Conservation (phyloP, 1,140 invertebrate genomes). For the Uloborus diversus region DNA sequence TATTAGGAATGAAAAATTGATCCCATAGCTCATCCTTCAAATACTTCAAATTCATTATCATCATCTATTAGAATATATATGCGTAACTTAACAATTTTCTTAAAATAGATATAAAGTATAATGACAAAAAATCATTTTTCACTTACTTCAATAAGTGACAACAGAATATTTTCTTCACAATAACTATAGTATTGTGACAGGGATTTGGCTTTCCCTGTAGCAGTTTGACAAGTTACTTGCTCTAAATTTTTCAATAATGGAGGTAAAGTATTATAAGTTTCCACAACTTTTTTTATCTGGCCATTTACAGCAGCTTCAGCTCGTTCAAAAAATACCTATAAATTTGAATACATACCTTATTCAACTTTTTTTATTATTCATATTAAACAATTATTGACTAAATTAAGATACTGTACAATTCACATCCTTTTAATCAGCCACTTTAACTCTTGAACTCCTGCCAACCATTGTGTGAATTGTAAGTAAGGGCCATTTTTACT, state of each 20-base stretch:
- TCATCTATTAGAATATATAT: conserved; percentile 28
- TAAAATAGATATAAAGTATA: background rate
- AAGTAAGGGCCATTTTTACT: too few relatives aligned
- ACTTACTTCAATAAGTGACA: conserved; percentile 14
- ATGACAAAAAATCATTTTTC: background rate
- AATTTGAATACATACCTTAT: background rate
- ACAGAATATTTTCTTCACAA: conserved; percentile 31
- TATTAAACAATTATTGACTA: too few relatives aligned
- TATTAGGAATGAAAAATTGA: conserved; percentile 3
- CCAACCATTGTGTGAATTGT: too few relatives aligned
- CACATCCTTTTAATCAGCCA: too few relatives aligned
- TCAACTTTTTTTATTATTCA: too few relatives aligned
- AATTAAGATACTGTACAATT: too few relatives aligned
- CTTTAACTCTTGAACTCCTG: too few relatives aligned
- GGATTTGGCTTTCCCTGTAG: conserved; percentile 7
- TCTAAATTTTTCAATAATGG: conserved; percentile 31
- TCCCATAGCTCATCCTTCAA: conserved; percentile 21
- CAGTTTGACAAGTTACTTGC: conserved; percentile 10
- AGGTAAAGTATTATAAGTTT: conserved; percentile 6
- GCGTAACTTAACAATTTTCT: background rate
- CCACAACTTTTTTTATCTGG: conserved; percentile 8
- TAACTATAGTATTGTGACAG: conserved; percentile 27
- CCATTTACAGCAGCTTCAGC: background rate
- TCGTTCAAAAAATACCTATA: conserved; percentile 24
- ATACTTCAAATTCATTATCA: conserved; percentile 25